Evolutionary conservation across 92 coral and sea anemone genomes (phyloP).

Genomic region (Porites cylindrica): DNA sequence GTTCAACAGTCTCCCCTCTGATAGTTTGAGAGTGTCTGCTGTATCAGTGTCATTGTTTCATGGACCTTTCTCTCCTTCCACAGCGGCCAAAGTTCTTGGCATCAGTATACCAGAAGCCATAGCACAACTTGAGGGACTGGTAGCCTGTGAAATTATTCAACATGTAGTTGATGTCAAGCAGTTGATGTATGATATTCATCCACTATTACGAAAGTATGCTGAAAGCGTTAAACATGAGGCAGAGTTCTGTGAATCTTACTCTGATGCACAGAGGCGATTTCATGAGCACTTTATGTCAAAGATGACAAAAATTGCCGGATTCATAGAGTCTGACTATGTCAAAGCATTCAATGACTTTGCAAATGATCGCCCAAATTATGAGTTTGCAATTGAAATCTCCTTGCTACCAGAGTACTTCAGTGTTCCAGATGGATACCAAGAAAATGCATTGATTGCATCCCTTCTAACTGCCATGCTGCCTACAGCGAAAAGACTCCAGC

Average conservation of each 20-base stretch:
- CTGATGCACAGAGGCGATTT: conserved; percentile 59
- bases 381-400: conserved; percentile 69
- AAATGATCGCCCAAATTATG: conserved; percentile 61
- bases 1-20: conserved; percentile 56
- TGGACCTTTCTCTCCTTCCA: conserved; percentile 59
- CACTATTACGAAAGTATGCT: conserved; percentile 63
- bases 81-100: conserved; percentile 65
- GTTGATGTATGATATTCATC: conserved; percentile 52
- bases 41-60: conserved; percentile 58
- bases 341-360: conserved; percentile 43
- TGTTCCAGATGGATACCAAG: conserved; percentile 24
- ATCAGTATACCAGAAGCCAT: conserved; percentile 22
- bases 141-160: conserved; percentile 30
- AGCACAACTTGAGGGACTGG: conserved; percentile 58
- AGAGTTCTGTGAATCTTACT: conserved; percentile 31
- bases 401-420: too few species aligned
- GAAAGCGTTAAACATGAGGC: conserved; percentile 38
- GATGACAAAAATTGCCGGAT: conserved; percentile 42
- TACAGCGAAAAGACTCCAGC: conserved; percentile 36
- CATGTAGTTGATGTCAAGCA: conserved; percentile 31
- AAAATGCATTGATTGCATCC: conserved; percentile 54
- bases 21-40: conserved; percentile 28
- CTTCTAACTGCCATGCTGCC: conserved; percentile 66
- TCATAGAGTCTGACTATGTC: conserved; percentile 60
- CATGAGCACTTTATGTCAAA: conserved; percentile 63